Evolutionary conservation across 2,113 vertebrate genomes (phyloP), one percentile per base, ranked within the genome.

Genomic region (Lophius piscatorius): DNA sequence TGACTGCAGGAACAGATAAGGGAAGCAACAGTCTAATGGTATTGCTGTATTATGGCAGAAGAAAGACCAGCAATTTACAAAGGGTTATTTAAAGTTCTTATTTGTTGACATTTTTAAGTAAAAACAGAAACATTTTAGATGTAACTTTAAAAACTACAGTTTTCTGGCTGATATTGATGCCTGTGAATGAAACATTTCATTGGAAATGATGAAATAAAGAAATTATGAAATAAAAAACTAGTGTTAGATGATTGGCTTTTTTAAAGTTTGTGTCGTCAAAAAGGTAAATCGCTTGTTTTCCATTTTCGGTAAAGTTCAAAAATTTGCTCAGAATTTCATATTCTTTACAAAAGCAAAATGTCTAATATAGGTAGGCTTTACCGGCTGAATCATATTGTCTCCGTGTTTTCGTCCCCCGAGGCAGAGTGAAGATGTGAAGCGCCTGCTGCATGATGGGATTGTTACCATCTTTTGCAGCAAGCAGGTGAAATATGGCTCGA

Each of bases 361-460:
- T 1, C 1, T 9, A 39, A 10, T n/a, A 36, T 0, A 40, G 34
- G 6, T 1, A 11, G 1, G 4, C 17, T 50, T 49, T 9, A 45
- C 26, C 50, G 36, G 35, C 60, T 51, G 50, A 28, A 51, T 38
- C 33, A 50, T 14, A 47, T 23, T 24, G 40, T 58, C 46, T 63
- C 31, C 21, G 18, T 60, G 4, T 2, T n/a, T 16, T 23, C 51
- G 0, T 38, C 54, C 58, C 62, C 54, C 21, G 21, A 74, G 49
- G 65, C 26, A 22, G 16, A 22, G 49, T 3, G n/a, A 50, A 63
- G 16, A 24, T 54, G 9, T 58, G 22, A 55, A 68, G 65, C 46
- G 55, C 59, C 47, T 68, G 38, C 66, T 74, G 51, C 52, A 76
- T 68, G 75, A 61, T 63, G 69, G 67, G 50, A 51, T 28, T 0